Percentiles rank a stretch among this genome's conserved stretches.
Evolutionary conservation across 2,797 vertebrate genomes (phyloP).

Genomic region (Thalassophryne amazonica): DNA sequence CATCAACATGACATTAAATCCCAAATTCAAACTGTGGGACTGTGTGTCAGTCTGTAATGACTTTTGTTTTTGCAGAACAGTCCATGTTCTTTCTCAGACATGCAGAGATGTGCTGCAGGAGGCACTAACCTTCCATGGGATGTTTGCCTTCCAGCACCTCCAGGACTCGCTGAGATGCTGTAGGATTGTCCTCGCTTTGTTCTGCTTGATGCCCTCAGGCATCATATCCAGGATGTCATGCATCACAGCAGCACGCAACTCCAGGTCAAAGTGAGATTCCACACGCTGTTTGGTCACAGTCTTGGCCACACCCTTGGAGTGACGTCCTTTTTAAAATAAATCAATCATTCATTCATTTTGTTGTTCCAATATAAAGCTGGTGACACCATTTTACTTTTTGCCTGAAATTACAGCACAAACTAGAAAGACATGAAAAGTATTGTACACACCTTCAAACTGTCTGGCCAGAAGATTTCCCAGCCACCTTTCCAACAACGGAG

Average conservation of each 20-base stretch:
- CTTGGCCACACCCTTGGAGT: conserved; percentile 98
- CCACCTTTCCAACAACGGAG: conserved; percentile 95
- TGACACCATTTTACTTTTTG: no score
- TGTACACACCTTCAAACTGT: conserved; percentile 91
- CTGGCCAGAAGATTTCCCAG: conserved; percentile 97
- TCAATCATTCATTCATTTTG: background rate
- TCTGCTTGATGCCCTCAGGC: conserved; percentile 99
- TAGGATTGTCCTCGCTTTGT: conserved; percentile 98
- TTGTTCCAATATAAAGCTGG: background rate
- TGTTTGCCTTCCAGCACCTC: conserved; percentile 99
- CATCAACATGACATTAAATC: no score
- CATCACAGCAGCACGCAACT: conserved; percentile 97
- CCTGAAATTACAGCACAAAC: no score
- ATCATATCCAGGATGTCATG: conserved; percentile 99
- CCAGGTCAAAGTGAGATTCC: conserved; percentile 98
- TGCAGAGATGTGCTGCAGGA: background rate
- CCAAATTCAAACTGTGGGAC: background rate
- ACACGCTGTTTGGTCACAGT: conserved; percentile 98
- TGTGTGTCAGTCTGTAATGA: background rate
- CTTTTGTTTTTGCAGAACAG: background rate
- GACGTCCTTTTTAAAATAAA: conserved; percentile 93
- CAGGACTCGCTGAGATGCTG: conserved; percentile 98
- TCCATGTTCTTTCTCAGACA: accelerated
- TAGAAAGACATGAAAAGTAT: background rate
- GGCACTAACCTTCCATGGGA: conserved; percentile 92